Evolutionary conservation across 2,797 vertebrate genomes (phyloP).

Genomic region (Balearica regulorum): DNA sequence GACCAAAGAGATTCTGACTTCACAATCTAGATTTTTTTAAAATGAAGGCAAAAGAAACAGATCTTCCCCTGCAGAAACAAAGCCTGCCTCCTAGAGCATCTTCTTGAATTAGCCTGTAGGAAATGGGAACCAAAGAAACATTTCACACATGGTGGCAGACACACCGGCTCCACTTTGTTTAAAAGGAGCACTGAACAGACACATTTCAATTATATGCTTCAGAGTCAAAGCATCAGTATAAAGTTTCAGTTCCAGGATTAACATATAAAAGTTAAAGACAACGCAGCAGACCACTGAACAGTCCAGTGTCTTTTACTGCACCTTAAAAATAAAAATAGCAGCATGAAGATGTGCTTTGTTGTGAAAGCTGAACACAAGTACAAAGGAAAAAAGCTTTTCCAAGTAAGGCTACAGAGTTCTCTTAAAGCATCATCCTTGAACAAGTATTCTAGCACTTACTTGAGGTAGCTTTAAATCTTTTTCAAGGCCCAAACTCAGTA

Average conservation of each 20-base stretch:
- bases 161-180: neutral
- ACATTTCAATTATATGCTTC: neutral
- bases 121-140: slow-evolving; percentile 1
- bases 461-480: neutral
- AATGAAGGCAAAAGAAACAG: slow-evolving; percentile 37
- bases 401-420: neutral
- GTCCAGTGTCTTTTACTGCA: neutral
- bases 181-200: slow-evolving; percentile 1
- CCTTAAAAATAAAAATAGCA: slow-evolving; percentile 4
- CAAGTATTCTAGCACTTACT: neutral
- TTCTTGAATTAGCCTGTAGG: neutral
- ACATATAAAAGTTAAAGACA: slow-evolving; percentile 7
- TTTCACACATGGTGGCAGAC: neutral
- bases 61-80: slow-evolving; percentile 29
- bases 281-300: neutral
- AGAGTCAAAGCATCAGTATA: neutral
- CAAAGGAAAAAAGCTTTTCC: neutral
- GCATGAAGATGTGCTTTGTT: neutral
- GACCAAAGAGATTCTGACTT: slow-evolving; percentile 67
- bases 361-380: neutral
- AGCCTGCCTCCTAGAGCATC: neutral
- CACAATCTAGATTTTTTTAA: slow-evolving; percentile 34
- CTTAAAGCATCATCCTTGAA: neutral
- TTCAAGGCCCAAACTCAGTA: neutral
- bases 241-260: neutral